Base-by-base conservation (phyloP, 2,113 vertebrate species). In the Bubo blakistoni region DNA sequence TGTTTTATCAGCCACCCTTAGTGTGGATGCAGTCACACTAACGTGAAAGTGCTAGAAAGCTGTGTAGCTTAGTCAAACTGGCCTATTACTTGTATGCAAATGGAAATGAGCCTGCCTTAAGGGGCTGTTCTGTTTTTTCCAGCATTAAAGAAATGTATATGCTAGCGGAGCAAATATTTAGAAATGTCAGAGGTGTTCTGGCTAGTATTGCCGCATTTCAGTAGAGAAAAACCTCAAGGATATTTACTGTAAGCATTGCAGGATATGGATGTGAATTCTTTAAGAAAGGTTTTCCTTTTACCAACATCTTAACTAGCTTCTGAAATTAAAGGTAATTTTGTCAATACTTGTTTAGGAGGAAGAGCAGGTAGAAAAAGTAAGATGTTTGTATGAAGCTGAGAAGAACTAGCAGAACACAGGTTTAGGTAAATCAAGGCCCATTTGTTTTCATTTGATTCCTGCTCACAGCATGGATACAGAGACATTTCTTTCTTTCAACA, bases 51-150 rank as follows among this genome's bases (percentile, higher is more conserved):
- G 47, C 36, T 89, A 77, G 77, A 92, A 88, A 94, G 73, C 72
- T 81, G 21, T 34, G 54, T 88, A 22, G 44, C 62, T 94, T 88
- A 86, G 81, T 93, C 82, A 80, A 73, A 93, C 74, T 59, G 84
- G 84, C 94, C 89, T 70, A 88, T 85, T 95, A 82, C 89, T 94
- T 90, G 66, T 34, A 95, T 86, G 87, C 74, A 96, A 90, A 94
- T 86, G 92, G 62, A 95, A 95, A 87, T 85, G 71, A 95, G n/a
- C 26, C 29, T 91, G 79, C 86, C 71, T 82, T 92, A 81, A 92
- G 93, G 91, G 71, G 62, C 36, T 88, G 51, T 70, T 94, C 70
- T 87, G 46, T 40, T 86, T 81, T 89, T 54, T 76, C 44, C 84
- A 73, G 49, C 38, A 91, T 92, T 91, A 91, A 90, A 96, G 78